Percentiles rank a stretch among this genome's conserved stretches.
These are phyloP conservation scores for Patagioenas fasciata DNA, from an alignment of 2,113 vertebrate genomes.

Conservation along the genomic window DNA sequence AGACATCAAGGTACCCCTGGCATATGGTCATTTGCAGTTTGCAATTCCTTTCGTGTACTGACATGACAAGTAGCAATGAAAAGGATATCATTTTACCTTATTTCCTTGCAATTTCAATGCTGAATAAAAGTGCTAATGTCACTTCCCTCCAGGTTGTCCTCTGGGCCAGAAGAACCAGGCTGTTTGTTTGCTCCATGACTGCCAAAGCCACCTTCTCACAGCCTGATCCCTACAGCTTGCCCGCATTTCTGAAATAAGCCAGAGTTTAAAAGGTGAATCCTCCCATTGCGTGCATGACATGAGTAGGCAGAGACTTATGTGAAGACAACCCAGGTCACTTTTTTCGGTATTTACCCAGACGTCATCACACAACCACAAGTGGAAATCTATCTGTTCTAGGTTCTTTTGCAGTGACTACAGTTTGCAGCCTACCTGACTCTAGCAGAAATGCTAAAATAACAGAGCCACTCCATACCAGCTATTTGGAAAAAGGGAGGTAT, in stretches of 20 bases:
- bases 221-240: neutral
- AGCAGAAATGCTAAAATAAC: neutral
- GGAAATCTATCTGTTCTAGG: neutral
- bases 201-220: fast-evolving
- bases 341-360: neutral
- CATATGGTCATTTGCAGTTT: neutral
- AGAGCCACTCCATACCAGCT: neutral
- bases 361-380: neutral
- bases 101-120: neutral
- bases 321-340: neutral
- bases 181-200: neutral
- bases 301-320: neutral
- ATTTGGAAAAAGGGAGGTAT: neutral
- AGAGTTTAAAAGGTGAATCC: neutral
- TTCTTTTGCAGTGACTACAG: neutral
- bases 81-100: neutral
- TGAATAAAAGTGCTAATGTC: neutral
- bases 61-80: neutral
- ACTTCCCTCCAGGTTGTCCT: neutral
- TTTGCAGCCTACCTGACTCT: neutral
- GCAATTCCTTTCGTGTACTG: neutral
- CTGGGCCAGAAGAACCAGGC: neutral
- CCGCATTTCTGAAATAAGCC: neutral
- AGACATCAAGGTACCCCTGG: neutral
- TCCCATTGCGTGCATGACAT: neutral